Evolutionary conservation across 2,113 vertebrate species (phyloP).

Genomic region (Zosterops japonicus): DNA sequence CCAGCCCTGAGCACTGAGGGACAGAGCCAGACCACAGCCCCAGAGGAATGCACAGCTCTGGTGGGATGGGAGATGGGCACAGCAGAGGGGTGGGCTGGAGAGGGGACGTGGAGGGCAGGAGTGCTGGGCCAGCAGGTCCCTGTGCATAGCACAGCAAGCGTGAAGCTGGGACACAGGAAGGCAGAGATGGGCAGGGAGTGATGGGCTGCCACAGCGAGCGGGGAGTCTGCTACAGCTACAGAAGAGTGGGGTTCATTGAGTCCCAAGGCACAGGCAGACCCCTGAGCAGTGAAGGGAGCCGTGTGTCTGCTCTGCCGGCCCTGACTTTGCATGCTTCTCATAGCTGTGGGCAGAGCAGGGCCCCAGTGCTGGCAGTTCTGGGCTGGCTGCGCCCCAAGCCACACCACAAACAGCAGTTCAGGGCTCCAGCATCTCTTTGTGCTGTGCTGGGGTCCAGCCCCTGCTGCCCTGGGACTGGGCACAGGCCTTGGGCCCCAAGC

Average conservation of each 20-base stretch:
- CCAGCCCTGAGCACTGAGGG: accelerated
- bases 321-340: neutral
- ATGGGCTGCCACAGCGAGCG: accelerated
- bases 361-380: accelerated
- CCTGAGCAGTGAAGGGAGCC: neutral
- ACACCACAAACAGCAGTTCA: accelerated
- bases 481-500: neutral
- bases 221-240: neutral
- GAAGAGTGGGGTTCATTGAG: accelerated
- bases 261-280: neutral
- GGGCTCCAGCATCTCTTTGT: neutral
- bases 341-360: neutral
- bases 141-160: accelerated
- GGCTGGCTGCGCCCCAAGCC: neutral
- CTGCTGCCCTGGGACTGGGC: neutral
- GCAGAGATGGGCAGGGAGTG: neutral
- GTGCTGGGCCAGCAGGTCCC: neutral
- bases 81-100: neutral
- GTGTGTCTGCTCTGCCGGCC: neutral
- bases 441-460: neutral
- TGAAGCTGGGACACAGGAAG: neutral
- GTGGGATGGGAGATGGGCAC: neutral
- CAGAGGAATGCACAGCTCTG: neutral
- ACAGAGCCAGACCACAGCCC: accelerated
- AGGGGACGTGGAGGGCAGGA: neutral